Conservation (phyloP, 2,113 vertebrate genomes). For the Pimephales promelas region DNA sequence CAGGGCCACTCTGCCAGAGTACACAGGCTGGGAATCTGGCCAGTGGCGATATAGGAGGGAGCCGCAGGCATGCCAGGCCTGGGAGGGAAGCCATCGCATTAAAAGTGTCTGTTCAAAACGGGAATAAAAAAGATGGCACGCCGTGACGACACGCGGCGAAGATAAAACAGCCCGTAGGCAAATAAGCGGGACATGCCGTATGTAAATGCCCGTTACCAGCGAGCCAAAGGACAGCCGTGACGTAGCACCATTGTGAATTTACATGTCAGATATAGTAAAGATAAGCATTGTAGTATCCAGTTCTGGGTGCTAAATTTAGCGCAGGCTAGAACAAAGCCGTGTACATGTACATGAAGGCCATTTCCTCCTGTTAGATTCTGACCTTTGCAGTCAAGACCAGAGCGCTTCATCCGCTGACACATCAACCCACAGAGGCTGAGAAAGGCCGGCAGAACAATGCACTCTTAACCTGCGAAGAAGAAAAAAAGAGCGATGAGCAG, state of each 20-base stretch:
- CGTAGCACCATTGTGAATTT: conserved; percentile 48
- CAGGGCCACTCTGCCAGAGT: conserved; percentile 46
- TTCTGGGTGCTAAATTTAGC: conserved; percentile 63
- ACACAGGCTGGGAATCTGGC: conserved; percentile 48
- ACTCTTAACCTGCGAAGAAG: conserved; percentile 45
- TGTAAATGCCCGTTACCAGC: conserved; percentile 37
- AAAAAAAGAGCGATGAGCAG: conserved; percentile 53
- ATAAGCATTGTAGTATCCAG: conserved; percentile 65
- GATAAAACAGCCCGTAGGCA: conserved; percentile 55
- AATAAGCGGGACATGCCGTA: conserved; percentile 3
- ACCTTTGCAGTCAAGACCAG: conserved; percentile 60
- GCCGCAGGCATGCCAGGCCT: conserved; percentile 55
- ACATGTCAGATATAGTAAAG: conserved; percentile 53
- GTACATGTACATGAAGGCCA: conserved; percentile 57
- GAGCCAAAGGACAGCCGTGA: conserved; percentile 52
- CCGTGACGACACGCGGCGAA: conserved; percentile 51
- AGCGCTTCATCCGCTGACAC: conserved; percentile 47
- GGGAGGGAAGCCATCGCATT: conserved; percentile 38
- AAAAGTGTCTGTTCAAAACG: conserved; percentile 36
- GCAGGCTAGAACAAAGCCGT: conserved; percentile 39
- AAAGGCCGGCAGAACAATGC: conserved; percentile 54
- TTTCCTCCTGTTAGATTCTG: conserved; percentile 67
- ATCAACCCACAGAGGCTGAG: conserved; percentile 22
- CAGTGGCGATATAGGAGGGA: conserved; percentile 57
- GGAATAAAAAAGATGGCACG: conserved; percentile 48